Conservation (phyloP, 2,888 invertebrate species). For the Bellardia pandia region DNA sequence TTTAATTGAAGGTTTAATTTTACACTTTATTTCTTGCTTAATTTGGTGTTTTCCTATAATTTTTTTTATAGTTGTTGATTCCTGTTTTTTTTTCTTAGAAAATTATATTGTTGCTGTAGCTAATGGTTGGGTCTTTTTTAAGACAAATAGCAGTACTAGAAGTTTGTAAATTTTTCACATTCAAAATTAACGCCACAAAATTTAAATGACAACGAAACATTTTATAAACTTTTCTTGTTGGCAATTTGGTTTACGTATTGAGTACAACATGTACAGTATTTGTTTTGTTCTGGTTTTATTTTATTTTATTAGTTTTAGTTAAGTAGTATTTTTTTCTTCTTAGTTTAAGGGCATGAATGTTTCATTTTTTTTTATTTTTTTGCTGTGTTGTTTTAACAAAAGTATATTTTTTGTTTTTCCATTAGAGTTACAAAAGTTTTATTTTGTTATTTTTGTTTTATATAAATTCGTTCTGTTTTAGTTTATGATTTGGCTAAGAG, state of each 20-base stretch:
- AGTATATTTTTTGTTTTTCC: background rate
- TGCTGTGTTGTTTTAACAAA: slow-evolving; percentile 33
- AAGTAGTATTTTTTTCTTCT: background rate
- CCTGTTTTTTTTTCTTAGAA: slow-evolving; percentile 15
- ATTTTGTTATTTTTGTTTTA: slow-evolving; percentile 24
- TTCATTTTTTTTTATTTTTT: background rate
- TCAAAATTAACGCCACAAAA: slow-evolving; percentile 77
- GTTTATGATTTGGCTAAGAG: slow-evolving; percentile 52
- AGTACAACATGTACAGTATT: slow-evolving; percentile 14
- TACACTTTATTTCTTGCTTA: background rate
- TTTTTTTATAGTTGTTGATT: slow-evolving; percentile 32
- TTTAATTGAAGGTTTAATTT: background rate
- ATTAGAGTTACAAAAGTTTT: slow-evolving; percentile 17
- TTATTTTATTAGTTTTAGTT: background rate
- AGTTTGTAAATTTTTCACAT: slow-evolving; percentile 76
- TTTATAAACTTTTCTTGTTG: slow-evolving; percentile 71
- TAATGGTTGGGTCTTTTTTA: slow-evolving; percentile 51
- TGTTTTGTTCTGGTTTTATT: background rate
- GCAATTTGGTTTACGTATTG: slow-evolving; percentile 37
- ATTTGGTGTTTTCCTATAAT: background rate
- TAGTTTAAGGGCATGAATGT: slow-evolving; percentile 11
- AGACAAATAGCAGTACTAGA: slow-evolving; percentile 72
- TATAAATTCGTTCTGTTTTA: slow-evolving; percentile 63
- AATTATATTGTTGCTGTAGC: slow-evolving; percentile 53
- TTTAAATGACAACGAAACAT: slow-evolving; percentile 77